Percentiles rank a stretch among this genome's conserved stretches.
phyloP scores from a whole-genome alignment of 2,113 vertebrate species.

The Perca fluviatilis region DNA sequence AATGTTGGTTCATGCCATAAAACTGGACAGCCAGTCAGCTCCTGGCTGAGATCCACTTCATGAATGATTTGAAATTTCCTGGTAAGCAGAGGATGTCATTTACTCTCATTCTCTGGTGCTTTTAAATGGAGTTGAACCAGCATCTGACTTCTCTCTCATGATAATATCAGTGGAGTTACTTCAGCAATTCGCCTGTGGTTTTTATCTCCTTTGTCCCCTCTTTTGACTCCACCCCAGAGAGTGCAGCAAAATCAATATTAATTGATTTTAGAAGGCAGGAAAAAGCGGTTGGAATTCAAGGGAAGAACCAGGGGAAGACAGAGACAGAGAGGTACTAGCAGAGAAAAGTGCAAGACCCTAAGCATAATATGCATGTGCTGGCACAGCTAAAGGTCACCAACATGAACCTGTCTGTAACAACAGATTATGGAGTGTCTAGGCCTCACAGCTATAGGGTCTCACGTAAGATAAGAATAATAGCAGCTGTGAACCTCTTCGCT shows the following conservation, averaged over 20 bases:
- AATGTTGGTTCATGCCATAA: constrained; percentile 3
- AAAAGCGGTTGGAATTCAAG: constrained; percentile 81
- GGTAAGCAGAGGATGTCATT: constrained; percentile 41
- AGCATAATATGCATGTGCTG: constrained; percentile 75
- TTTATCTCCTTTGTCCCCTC: constrained; percentile 83
- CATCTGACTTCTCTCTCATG: constrained; percentile 48
- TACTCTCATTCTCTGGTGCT: constrained; percentile 31
- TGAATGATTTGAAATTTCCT: constrained; percentile 41
- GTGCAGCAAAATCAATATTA: constrained; percentile 83
- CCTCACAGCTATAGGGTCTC: constrained; percentile 26
- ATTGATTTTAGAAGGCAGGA: constrained; percentile 83
- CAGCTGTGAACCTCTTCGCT: constrained; percentile 8
- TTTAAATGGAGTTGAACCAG: constrained; percentile 44
- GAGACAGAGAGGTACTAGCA: constrained; percentile 67
- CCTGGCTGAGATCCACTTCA: constrained; percentile 12
- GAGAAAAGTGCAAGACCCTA: constrained; percentile 54
- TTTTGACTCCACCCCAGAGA: constrained; percentile 80
- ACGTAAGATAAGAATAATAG: constrained; percentile 26
- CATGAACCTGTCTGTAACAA: constrained; percentile 71
- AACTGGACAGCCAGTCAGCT: constrained; percentile 4
- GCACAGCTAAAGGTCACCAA: constrained; percentile 80
- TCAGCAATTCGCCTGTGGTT: constrained; percentile 79
- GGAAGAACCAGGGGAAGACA: constrained; percentile 71
- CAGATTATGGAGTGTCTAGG: constrained; percentile 67
- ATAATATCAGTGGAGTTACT: constrained; percentile 76